Evolutionary conservation across 2,113 vertebrate genomes (phyloP), one percentile per base, ranked within the genome.

Genomic region (Loxodonta africana): DNA sequence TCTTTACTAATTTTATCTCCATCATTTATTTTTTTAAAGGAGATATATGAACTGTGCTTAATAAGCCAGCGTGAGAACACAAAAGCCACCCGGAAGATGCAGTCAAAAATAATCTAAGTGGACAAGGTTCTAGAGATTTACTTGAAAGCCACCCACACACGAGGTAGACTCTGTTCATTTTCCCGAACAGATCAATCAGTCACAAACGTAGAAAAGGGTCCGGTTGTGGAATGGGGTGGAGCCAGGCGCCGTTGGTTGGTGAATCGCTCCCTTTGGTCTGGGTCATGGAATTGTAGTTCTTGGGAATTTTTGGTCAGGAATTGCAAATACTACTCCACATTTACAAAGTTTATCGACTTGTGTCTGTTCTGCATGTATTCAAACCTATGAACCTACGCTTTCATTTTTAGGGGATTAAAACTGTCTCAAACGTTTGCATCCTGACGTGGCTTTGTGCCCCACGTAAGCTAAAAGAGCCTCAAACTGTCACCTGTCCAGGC

Each of bases 101-200:
- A 48, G n/a, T 41, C 4, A 20, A 48, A 46, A 74, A 82, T 25
- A 17, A 67, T 14, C 10, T 21, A 17, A 37, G 63, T 23, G 60
- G 73, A 15, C 9, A 23, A n/a, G 26, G 11, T 82, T 76, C 82
- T 44, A 33, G 23, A 23, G 65, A 48, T 12, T 12, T 15, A 11
- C 37, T 20, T 41, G 44, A 33, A 91, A 18, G 57, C 26, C 62
- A 25, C 10, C 67, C 46, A 37, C 5, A 18, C 41, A 57, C 44
- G 62, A 8, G 30, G 8, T 1, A 12, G 84, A 82, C 14, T 46
- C 2, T 6, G 23, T 20, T 33, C 73, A 20, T 30, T 10, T 17
- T 25, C 6, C 28, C 18, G 51, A 46, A 14, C 0, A 81, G 63
- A 3, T 5, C 1, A 17, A 21, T 8, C n/a, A 25, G 8, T 21